Evolutionary conservation across 2,113 vertebrate species (phyloP).

Genomic region (Andinoacara biseriatus): DNA sequence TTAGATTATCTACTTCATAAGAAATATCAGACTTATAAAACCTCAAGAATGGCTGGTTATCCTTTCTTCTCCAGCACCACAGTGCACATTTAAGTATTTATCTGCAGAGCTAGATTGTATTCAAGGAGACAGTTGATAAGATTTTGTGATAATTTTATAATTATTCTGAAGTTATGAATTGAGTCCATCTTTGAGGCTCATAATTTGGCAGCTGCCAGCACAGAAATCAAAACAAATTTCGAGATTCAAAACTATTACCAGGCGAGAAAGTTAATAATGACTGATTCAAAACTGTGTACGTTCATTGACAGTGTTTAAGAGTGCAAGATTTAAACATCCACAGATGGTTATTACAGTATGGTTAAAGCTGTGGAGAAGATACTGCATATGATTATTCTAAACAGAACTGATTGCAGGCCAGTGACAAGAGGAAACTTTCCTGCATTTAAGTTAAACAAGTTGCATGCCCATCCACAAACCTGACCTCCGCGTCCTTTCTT

Average conservation of each 20-base stretch:
- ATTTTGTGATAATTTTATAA: neutral
- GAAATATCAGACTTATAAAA: conserved; percentile 18
- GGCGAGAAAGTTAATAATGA: neutral
- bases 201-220: neutral
- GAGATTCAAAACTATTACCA: neutral
- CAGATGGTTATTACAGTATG: neutral
- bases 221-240: conserved; percentile 7
- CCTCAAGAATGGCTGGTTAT: conserved; percentile 11
- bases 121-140: neutral
- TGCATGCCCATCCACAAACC: neutral
- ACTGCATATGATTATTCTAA: neutral
- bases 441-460: neutral
- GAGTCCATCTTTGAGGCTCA: conserved; percentile 6
- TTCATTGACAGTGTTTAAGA: neutral
- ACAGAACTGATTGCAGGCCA: neutral
- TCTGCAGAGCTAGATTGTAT: neutral
- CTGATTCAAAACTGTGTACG: neutral
- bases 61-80: neutral
- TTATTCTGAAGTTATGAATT: neutral
- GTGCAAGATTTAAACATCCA: neutral
- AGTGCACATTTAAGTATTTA: neutral
- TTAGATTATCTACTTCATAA: conserved; percentile 44
- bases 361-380: neutral
- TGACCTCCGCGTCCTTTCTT: neutral
- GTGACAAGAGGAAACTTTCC: neutral